Conservation (phyloP, 2,113 vertebrate genomes). For the Chrysochloris asiatica region DNA sequence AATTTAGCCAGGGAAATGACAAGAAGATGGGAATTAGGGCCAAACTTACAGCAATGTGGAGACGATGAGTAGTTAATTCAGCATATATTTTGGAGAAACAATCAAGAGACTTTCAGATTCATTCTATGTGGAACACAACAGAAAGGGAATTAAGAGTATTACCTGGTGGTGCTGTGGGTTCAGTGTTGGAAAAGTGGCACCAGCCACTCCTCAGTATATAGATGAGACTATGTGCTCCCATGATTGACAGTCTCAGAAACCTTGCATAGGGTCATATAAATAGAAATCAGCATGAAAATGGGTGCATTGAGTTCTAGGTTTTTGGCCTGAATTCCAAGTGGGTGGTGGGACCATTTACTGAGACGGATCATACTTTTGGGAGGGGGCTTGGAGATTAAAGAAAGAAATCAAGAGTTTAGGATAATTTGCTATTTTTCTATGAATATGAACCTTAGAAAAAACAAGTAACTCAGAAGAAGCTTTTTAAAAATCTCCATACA, state of each 20-base stretch:
- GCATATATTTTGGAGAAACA: background rate
- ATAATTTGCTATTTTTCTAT: slow-evolving; percentile 32
- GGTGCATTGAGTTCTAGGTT: too few species aligned
- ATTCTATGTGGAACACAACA: background rate
- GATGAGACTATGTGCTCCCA: too few species aligned
- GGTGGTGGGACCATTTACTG: background rate
- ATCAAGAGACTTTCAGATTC: background rate
- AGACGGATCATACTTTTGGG: background rate
- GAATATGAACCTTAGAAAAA: slow-evolving; percentile 14
- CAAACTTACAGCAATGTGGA: background rate
- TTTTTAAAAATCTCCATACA: slow-evolving; percentile 37
- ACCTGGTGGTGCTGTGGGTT: too few species aligned
- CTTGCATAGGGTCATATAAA: too few species aligned
- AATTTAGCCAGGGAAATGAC: slow-evolving; percentile 5
- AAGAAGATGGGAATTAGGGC: background rate
- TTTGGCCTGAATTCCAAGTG: background rate
- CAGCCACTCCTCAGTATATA: too few species aligned
- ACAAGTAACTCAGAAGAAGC: background rate
- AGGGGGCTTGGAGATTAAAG: background rate
- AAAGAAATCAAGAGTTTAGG: background rate
- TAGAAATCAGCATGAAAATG: too few species aligned
- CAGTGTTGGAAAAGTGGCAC: too few species aligned
- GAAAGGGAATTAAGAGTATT: background rate
- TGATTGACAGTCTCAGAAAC: too few species aligned
- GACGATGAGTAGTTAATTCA: background rate